Evolutionary conservation across 2,113 vertebrate genomes (phyloP).

Genomic region (Cryptotis parvus): DNA sequence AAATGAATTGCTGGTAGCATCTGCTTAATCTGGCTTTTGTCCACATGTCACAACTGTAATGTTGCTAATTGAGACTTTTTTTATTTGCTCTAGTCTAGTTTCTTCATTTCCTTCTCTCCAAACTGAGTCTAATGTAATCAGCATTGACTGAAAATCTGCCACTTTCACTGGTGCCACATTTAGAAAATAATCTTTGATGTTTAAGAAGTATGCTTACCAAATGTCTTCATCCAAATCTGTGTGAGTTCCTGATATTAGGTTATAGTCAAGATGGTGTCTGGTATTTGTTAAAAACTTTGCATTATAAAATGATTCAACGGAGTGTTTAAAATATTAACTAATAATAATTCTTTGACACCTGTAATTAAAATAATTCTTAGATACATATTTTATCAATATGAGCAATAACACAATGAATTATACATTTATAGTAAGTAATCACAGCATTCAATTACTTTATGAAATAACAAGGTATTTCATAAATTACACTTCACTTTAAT

Average conservation of each 20-base stretch:
- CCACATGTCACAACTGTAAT: constrained; percentile 80
- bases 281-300: constrained; percentile 57
- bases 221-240: constrained; percentile 58
- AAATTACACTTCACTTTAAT: constrained; percentile 21
- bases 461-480: constrained; percentile 5
- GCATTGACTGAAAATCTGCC: constrained; percentile 70
- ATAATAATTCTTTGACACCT: too few species aligned
- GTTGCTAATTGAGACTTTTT: constrained; percentile 77
- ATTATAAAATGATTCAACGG: constrained; percentile 26
- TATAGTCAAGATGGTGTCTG: neutral
- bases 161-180: constrained; percentile 50
- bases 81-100: constrained; percentile 65
- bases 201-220: constrained; percentile 65
- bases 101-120: constrained; percentile 66
- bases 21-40: constrained; percentile 81
- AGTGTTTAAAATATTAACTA: constrained; percentile 34
- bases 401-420: constrained; percentile 26
- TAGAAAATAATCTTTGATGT: constrained; percentile 48
- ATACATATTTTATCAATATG: constrained; percentile 43
- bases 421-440: neutral
- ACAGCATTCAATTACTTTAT: constrained; percentile 20
- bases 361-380: too few species aligned
- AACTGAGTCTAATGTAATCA: constrained; percentile 69
- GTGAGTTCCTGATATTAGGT: constrained; percentile 46
- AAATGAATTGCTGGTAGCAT: constrained; percentile 79